Base-by-base conservation (phyloP, 2,888 invertebrate species). In the Agonum fuliginosum region DNA sequence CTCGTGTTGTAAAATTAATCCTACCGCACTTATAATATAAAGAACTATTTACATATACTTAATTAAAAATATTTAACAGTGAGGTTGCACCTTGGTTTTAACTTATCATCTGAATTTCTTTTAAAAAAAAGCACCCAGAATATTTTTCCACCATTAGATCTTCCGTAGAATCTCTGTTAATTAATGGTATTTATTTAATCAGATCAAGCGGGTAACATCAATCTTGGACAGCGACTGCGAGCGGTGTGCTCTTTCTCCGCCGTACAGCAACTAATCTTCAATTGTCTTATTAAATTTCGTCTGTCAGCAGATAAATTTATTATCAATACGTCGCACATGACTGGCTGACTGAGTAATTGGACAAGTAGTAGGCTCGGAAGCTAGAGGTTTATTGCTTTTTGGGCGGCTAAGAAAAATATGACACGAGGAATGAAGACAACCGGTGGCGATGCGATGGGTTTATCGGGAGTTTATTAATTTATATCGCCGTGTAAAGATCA, bases 241-340 rank as follows among this genome's bases (percentile, higher is more conserved):
- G 65, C 75, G 48, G 67, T 27, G 67, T 27, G 48, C 67, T 67
- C 27, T 72, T 72, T 67, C 75, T 48, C 19, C 24, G 24, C 3
- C 70, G 34, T 17, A 27, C 3, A 30, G 58, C 30, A 48, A 67
- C 67, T 67, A 67, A 75, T 67, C 65, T 67, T 46, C 67, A 75
- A 75, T 67, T 75, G 75, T 75, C 67, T 67, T 67, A 75, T 75
- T 75, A 75, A 75, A 75, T 75, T 75, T 75, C 46, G 67, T 67
- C 75, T 75, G 75, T 75, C 75, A 75, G 67, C 51, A 41, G 41
- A 67, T 67, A 20, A 41, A 67, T 67, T 67, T 67, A 67, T 67
- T 67, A 67, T 67, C 67, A 41, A 67, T 67, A 20, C 22, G 41
- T 67, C 14, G 37, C 67, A 41, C 67, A 41, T 67, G 67, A 41